Percentiles rank a stretch among this genome's conserved stretches.
Evolutionary conservation across 2,888 invertebrate genomes (phyloP).

Genomic region (Acronicta psi): DNA sequence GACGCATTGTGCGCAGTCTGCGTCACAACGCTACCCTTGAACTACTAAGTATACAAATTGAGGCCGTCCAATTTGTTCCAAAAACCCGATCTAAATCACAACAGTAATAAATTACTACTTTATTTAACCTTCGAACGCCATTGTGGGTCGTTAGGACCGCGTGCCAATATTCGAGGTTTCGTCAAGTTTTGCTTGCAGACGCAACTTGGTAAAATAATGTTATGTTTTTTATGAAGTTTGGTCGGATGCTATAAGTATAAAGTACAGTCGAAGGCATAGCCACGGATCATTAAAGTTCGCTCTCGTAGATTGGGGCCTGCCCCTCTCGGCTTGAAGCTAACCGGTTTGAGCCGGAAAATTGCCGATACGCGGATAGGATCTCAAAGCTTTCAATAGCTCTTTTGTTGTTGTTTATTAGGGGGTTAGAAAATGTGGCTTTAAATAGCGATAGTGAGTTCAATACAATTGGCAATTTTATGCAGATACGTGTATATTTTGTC

Average conservation of each 20-base stretch:
- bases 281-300: slow-evolving; percentile 1
- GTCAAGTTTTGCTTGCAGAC: background rate
- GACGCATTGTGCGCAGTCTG: slow-evolving; percentile 1
- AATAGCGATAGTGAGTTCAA: background rate
- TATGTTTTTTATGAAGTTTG: background rate
- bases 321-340: background rate
- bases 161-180: background rate
- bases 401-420: background rate
- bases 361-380: background rate
- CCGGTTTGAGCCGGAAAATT: slow-evolving; percentile 1
- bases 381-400: background rate
- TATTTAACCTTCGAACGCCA: slow-evolving; percentile 1
- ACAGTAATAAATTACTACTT: slow-evolving; percentile 1
- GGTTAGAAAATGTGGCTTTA: background rate
- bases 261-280: background rate
- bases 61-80: background rate
- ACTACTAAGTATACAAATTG: slow-evolving; percentile 1
- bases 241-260: background rate
- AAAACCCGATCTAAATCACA: slow-evolving; percentile 1
- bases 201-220: slow-evolving; percentile 1
- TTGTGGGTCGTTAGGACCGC: slow-evolving; percentile 1
- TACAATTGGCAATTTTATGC: no score
- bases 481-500: no score
- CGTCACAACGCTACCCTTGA: background rate
- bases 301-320: background rate